Base-by-base conservation (phyloP, 2,888 invertebrate species). In the Beris chalybata region DNA sequence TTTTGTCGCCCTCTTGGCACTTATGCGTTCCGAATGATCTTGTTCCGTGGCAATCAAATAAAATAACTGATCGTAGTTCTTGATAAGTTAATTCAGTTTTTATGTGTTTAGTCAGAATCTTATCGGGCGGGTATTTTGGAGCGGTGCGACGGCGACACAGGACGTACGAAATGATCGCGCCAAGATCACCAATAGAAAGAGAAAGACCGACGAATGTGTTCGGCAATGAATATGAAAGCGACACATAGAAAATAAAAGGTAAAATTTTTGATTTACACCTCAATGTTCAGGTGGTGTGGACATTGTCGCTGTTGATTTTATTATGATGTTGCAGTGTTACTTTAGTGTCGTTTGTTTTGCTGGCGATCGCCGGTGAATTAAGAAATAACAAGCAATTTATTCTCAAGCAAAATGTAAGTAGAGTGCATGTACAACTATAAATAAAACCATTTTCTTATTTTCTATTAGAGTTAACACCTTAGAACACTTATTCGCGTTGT, bases 71-170 rank as follows among this genome's bases (percentile, higher is more conserved):
- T 79, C 80, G 77, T 79, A 77, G 79, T 78, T 76, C 77, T 79
- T 78, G 79, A 79, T 79, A 79, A 79, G 80, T 79, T 79, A 79
- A 79, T 79, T 79, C 79, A 79, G 78, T 80, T 79, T 79, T 79
- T 80, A 80, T 79, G 78, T 77, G 79, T 76, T 76, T 71, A 71
- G 71, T 70, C 71, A 72, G 71, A 71, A 69, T 68, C 71, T 73
- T 73, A 73, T 73, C 73, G 67, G 69, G 67, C 70, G 71, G 70
- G 61, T 50, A 61, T n/a, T 29, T 0, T 54, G 54, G 31, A 54
- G 54, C 56, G 12, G 43, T 5, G 56, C 15, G 5, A 22, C 6
- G 43, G 5, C 5, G 22, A 22, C 9, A 11, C 4, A 4, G 9
- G 61, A 38, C 43, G 12, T 12, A 61, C 31, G 43, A 61, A 61